Evolutionary conservation across 2,888 invertebrate genomes (phyloP), one percentile per base, ranked within the genome.

Genomic region (Teinopalpus imperialis): DNA sequence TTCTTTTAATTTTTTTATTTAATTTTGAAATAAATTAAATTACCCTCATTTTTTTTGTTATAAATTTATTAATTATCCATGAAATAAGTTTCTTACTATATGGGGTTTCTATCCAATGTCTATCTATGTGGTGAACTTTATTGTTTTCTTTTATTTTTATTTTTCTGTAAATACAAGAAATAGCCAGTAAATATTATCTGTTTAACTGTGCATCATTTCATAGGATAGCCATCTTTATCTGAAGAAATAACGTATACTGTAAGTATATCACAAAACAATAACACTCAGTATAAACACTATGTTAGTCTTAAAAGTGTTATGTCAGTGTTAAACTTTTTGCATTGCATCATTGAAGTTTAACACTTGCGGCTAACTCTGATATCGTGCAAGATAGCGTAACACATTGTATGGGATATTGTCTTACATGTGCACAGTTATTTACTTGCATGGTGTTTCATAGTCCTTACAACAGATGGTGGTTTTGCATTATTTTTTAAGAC

Each of bases 141-240:
- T 69, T 70, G 71, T 61, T 67, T 74, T 63, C 59, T 72, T 69
- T 70, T 66, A 68, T 66, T 68, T 68, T 70, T 59, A 63, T 72
- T 77, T 76, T 80, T 75, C 76, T 89, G 83, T 87, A 85, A 87
- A 89, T 88, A 87, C 82, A 83, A 85, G 77, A 85, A 85, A 86
- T 81, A 81, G 87, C 77, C 82, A 89, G 90, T 92, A 92, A 92
- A 93, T 90, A 92, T 92, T 91, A 92, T 92, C 91, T 92, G 91
- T 93, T 93, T 92, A 92, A 92, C 92, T 93, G 90, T 92, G 91
- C 91, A 91, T 90, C 92, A 91, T 91, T 91, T 90, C 91, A 91
- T 92, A 92, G 92, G 92, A 92, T 92, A 91, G 91, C 91, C 90
- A 90, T 90, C 90, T 89, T 83, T 89, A 86, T 88, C 81, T 87